A percentile compares a stretch with the other conserved stretches of the same genome.
Conservation (phyloP, 30 jellyfish, hydroid and myxozoan genomes). For the Aurelia aurita region DNA sequence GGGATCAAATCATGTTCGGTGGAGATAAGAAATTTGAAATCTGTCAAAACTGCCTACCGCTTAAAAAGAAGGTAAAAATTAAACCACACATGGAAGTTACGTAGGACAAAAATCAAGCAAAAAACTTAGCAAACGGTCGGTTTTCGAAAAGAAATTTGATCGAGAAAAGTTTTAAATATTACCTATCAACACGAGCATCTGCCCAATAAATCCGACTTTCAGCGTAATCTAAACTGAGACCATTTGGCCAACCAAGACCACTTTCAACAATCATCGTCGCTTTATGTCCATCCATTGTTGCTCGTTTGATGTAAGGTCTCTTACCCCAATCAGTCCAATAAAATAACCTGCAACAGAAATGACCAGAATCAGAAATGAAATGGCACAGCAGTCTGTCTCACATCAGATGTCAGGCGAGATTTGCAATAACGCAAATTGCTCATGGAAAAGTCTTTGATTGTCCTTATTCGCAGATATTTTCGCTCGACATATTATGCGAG, state of each 20-base stretch:
- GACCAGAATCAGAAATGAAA: too few species aligned
- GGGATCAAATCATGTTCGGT: neutral
- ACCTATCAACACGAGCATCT: slow-evolving; percentile 97
- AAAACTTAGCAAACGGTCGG: too few species aligned
- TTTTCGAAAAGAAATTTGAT: too few species aligned
- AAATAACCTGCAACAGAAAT: slow-evolving; percentile 45
- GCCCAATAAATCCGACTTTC: slow-evolving; percentile 95
- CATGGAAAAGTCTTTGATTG: too few species aligned
- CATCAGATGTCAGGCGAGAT: too few species aligned
- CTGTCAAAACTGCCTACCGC: too few species aligned
- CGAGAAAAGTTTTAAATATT: neutral
- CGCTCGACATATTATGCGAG: too few species aligned
- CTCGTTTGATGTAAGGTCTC: slow-evolving; percentile 89
- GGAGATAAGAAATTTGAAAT: neutral
- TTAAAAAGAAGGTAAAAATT: neutral
- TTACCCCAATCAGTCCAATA: slow-evolving; percentile 99
- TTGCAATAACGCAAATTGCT: too few species aligned
- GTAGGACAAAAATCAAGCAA: too few species aligned
- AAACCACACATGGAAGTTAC: neutral
- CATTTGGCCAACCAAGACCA: slow-evolving; percentile 98
- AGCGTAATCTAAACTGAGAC: slow-evolving; percentile 84
- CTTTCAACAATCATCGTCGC: slow-evolving; percentile 78
- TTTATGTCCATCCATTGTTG: slow-evolving; percentile 86
- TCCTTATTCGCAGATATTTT: too few species aligned
- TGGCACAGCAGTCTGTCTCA: too few species aligned